These are phyloP conservation scores for Phrynosoma blainvillii DNA, from an alignment of 2,113 vertebrate genomes.

Conservation along the genomic window DNA sequence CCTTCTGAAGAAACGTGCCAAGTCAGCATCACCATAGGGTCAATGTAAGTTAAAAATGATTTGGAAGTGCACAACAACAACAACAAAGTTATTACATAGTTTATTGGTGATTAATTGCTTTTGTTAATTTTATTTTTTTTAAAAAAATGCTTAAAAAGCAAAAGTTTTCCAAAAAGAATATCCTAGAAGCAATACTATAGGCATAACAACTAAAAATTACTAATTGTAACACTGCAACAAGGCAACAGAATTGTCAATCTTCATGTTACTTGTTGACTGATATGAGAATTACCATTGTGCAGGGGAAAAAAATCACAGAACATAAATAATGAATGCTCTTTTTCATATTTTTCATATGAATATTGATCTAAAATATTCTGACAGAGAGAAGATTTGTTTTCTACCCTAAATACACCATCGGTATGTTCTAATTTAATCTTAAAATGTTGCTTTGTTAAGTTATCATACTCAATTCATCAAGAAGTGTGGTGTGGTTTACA, in stretches of 20 bases:
- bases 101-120: background rate
- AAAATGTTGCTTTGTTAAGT: background rate
- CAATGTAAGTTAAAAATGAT: too few species aligned
- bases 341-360: too few species aligned
- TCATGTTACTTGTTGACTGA: too few species aligned
- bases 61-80: too few species aligned
- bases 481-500: too few species aligned
- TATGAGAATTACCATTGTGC: too few species aligned
- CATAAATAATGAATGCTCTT: too few species aligned
- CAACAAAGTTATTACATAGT: background rate
- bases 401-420: background rate
- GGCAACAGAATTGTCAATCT: too few species aligned
- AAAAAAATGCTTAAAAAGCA: background rate
- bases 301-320: too few species aligned
- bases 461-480: background rate
- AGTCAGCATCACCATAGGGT: too few species aligned
- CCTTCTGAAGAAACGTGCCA: too few species aligned
- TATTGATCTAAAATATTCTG: background rate
- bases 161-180: background rate
- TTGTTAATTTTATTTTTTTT: background rate
- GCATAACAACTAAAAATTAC: background rate
- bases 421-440: background rate
- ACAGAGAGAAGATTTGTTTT: background rate
- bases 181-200: background rate
- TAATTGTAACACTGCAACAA: too few species aligned